A percentile compares a stretch with the other conserved stretches of the same genome.
Evolutionary conservation across 1,140 invertebrate species (phyloP).

Genomic region (Rhagoletis pomonella): DNA sequence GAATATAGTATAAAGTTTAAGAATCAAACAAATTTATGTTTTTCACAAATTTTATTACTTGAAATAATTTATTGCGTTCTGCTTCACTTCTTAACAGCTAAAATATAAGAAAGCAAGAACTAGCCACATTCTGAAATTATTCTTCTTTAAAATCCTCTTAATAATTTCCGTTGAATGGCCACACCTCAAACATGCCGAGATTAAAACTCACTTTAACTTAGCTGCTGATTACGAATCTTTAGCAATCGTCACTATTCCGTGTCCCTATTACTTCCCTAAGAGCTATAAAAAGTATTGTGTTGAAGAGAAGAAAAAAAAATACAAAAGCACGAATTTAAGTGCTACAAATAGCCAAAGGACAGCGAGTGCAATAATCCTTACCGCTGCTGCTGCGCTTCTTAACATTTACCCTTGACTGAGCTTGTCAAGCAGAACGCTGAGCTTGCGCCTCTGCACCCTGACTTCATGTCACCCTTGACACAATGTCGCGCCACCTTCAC

Average conservation of each 20-base stretch:
- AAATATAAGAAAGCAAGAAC: too few species aligned
- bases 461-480: not conserved
- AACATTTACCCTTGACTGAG: conserved; percentile 46
- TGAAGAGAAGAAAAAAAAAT: not conserved
- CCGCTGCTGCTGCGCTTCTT: conserved; percentile 20
- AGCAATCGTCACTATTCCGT: not conserved
- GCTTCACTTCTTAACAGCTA: too few species aligned
- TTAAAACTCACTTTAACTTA: not conserved
- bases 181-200: not conserved
- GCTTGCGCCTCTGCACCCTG: not conserved
- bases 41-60: too few species aligned
- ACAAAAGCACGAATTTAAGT: conserved; percentile 3
- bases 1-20: too few species aligned
- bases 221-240: not conserved
- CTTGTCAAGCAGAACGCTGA: not conserved
- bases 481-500: not conserved
- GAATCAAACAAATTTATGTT: too few species aligned
- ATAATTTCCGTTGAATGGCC: not conserved
- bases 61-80: too few species aligned
- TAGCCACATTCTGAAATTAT: not conserved
- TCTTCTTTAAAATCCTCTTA: not conserved
- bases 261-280: not conserved
- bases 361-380: conserved; percentile 17
- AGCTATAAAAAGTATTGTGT: not conserved
- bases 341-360: conserved; percentile 31